phyloP scores from a whole-genome alignment of 2,797 vertebrate species.

The Melanotaenia parkinsoni region DNA sequence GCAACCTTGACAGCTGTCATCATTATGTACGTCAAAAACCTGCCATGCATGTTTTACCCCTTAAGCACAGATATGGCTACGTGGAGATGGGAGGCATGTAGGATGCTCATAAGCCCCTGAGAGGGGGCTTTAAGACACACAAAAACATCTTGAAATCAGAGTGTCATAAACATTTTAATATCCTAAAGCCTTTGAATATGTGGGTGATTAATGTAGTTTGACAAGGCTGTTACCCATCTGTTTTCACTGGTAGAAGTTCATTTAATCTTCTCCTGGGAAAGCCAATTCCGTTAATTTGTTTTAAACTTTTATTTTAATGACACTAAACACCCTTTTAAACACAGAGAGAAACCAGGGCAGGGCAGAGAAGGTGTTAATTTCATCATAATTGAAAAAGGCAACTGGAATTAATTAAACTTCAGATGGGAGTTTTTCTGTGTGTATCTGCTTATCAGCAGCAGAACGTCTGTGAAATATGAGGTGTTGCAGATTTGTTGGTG shows the following conservation, averaged over 20 bases:
- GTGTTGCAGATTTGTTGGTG: constrained; percentile 50
- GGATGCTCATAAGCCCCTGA: not conserved
- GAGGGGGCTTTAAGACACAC: constrained; percentile 5
- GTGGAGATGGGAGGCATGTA: constrained; percentile 13
- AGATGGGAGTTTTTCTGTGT: constrained; percentile 16
- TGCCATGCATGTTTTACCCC: constrained; percentile 34
- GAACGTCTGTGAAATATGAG: constrained; percentile 58
- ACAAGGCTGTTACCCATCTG: constrained; percentile 1
- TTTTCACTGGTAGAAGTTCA: not conserved
- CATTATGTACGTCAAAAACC: constrained; percentile 67
- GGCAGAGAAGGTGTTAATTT: constrained; percentile 1
- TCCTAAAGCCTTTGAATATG: not conserved
- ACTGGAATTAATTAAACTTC: constrained; percentile 34
- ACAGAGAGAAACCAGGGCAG: not conserved
- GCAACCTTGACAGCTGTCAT: constrained; percentile 78
- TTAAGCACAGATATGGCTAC: constrained; percentile 27
- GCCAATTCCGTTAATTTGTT: not conserved
- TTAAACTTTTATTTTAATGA: not conserved
- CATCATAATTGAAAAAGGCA: constrained; percentile 15
- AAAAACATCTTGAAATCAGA: constrained; percentile 11
- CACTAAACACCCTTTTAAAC: accelerated
- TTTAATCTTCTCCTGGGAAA: too few relatives aligned
- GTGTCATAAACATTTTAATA: not conserved
- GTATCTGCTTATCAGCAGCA: constrained; percentile 38
- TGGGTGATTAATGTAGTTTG: not conserved